Percentiles rank a stretch among this genome's conserved stretches.
Evolutionary conservation across 2,113 vertebrate species (phyloP).

Genomic region (Jacana jacana): DNA sequence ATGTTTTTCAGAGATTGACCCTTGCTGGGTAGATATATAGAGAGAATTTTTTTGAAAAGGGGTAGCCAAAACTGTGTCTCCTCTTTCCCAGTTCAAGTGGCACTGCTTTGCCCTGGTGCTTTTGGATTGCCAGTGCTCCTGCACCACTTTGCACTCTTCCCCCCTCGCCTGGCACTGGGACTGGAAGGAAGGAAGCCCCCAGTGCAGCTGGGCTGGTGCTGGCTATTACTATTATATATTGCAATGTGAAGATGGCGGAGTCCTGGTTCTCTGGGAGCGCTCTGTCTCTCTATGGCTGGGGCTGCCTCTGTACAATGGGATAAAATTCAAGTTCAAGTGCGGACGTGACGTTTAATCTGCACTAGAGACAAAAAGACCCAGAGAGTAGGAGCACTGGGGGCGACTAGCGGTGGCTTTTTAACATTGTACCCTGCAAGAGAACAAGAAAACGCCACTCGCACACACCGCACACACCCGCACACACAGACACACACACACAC

Average conservation of each 20-base stretch:
- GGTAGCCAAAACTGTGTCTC: constrained; percentile 76
- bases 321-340: constrained; percentile 99
- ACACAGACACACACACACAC: constrained; percentile 20
- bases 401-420: constrained; percentile 99
- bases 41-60: constrained; percentile 61
- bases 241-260: constrained; percentile 90
- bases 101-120: constrained; percentile 77
- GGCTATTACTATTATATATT: constrained; percentile 83
- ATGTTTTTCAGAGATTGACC: constrained; percentile 72
- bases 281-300: constrained; percentile 90
- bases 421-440: constrained; percentile 89
- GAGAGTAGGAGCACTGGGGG: constrained; percentile 99
- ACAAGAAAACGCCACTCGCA: constrained; percentile 76
- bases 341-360: constrained; percentile 99
- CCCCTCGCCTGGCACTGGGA: constrained; percentile 78
- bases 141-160: constrained; percentile 77
- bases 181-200: constrained; percentile 75
- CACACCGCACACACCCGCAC: constrained; percentile 37
- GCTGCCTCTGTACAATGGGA: constrained; percentile 96
- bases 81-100: constrained; percentile 80
- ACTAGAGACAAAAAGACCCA: constrained; percentile 88
- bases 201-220: constrained; percentile 79
- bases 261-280: constrained; percentile 91
- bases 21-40: constrained; percentile 65
- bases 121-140: constrained; percentile 75